phyloP scores from a whole-genome alignment of 2,888 invertebrate genomes.

The Elegia similella region DNA sequence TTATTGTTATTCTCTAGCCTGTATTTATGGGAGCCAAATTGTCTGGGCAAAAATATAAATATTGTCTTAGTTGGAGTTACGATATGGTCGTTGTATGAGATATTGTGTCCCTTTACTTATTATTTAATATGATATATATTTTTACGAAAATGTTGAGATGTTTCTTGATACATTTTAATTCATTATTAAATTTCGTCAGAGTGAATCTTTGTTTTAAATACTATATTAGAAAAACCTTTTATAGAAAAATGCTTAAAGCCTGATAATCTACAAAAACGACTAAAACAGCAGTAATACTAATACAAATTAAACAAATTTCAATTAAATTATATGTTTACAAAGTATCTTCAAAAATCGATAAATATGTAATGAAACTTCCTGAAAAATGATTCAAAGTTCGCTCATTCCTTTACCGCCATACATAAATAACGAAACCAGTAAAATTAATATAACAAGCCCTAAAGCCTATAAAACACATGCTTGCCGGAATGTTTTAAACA shows the following conservation, averaged over 20 bases:
- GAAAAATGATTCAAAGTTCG: conserved; percentile 6
- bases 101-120: too few species aligned
- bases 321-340: too few species aligned
- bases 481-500: conserved; percentile 73
- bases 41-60: conserved; percentile 41
- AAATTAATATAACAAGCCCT: conserved; percentile 75
- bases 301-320: too few species aligned
- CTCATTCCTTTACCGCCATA: conserved; percentile 18
- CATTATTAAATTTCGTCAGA: too few species aligned
- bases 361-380: background rate
- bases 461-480: conserved; percentile 78
- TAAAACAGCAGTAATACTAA: too few species aligned
- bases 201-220: too few species aligned
- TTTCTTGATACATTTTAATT: too few species aligned
- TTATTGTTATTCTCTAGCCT: conserved; percentile 59
- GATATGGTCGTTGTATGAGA: conserved; percentile 17
- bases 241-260: too few species aligned
- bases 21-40: conserved; percentile 58
- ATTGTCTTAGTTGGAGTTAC: conserved; percentile 35
- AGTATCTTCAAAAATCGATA: background rate
- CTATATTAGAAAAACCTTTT: too few species aligned
- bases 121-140: too few species aligned
- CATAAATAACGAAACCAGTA: conserved; percentile 46
- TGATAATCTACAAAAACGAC: too few species aligned
- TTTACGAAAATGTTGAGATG: too few species aligned